Evolutionary conservation across 2,113 vertebrate genomes (phyloP), one percentile per base, ranked within the genome.

Genomic region (Macquaria ambigua): DNA sequence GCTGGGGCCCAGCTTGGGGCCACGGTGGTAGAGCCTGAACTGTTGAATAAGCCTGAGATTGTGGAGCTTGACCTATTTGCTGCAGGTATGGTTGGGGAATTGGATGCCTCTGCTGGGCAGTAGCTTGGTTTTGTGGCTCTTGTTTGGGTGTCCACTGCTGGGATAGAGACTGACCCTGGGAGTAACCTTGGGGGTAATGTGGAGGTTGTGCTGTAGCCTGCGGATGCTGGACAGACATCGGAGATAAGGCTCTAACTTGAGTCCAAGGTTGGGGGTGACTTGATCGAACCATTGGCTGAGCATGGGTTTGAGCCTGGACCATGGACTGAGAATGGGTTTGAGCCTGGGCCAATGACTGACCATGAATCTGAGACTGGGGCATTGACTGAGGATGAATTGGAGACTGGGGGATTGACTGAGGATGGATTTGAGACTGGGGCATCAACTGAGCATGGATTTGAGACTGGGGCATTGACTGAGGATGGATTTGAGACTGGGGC

Each of bases 81-180:
- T 88, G 92, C 59, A 74, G 66, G 48, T 82, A 91, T 21, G 58
- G 5, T 28, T 82, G 90, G 1, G 89, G 83, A 62, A 71, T 20
- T 48, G 85, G 88, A 9, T 81, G 86, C 21, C 78, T 86, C 15
- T 86, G 90, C 59, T 90, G 91, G 16, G 73, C 5, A 77, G 83
- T 68, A 43, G 53, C 16, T 59, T 91, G 91, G 50, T 48, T 82
- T 68, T 87, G 76, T 43, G 66, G n/a, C 31, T 92, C 88, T 53
- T 81, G 83, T 74, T 67, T 81, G 5, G 80, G 68, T 28, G 63
- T 15, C 91, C 91, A 93, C 39, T 91, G 94, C 53, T 91, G 93
- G 6, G 80, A 25, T 56, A 81, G 62, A 21, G 81, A 15, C 1
- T 81, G 87, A 61, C 66, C 48, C 46, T 80, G 85, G 14, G 85